Percentiles rank a stretch among this genome's conserved stretches.
Evolutionary conservation across 1,140 invertebrate genomes (phyloP).

Genomic region (Wiebesia pumilae): DNA sequence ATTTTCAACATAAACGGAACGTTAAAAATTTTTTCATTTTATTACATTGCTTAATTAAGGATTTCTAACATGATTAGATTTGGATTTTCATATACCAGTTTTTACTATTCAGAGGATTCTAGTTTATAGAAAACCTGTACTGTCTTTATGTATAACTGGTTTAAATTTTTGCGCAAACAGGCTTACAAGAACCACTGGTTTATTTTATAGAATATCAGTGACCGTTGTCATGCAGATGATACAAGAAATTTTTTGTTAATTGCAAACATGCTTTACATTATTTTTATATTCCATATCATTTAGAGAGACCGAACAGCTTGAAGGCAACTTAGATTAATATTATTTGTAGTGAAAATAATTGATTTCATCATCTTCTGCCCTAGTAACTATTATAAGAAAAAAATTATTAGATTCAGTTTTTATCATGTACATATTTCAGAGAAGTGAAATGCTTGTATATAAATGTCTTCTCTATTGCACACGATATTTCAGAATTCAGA

Average conservation of each 20-base stretch:
- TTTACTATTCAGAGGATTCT: neutral
- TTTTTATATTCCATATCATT: neutral
- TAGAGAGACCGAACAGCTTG: neutral
- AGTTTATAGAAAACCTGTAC: neutral
- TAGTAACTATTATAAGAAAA: neutral
- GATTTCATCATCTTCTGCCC: neutral
- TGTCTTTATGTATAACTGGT: neutral
- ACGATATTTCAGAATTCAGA: no score
- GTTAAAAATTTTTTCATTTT: neutral
- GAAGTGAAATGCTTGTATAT: neutral
- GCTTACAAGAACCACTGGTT: neutral
- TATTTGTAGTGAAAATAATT: neutral
- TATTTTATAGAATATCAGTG: neutral
- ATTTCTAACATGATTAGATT: neutral
- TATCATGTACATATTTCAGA: neutral
- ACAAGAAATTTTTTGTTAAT: neutral
- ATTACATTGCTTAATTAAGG: neutral
- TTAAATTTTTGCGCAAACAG: neutral
- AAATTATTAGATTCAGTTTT: neutral
- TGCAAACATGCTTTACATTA: neutral
- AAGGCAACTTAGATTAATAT: no score
- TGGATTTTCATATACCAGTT: neutral
- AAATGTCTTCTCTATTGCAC: no score
- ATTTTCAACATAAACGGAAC: neutral
- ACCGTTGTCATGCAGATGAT: neutral